Evolutionary conservation across 2,888 invertebrate genomes (phyloP).

Genomic region (Archaeoteleia sp.): DNA sequence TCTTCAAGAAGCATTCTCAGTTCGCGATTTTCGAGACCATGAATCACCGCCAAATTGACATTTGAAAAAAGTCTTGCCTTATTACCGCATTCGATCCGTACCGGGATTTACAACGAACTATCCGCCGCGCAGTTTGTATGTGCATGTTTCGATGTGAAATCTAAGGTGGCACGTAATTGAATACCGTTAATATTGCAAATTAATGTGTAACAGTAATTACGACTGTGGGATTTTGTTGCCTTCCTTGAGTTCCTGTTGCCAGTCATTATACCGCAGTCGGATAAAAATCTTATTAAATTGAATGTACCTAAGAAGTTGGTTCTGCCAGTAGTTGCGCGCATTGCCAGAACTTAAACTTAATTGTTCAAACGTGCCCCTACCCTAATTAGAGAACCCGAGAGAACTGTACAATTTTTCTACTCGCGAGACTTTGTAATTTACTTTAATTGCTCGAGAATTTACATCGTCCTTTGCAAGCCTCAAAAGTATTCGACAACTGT

Average conservation of each 20-base stretch:
- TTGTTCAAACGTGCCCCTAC: no score
- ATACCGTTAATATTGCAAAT: conserved; percentile 63
- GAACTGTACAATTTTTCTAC: no score
- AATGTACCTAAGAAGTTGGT: conserved; percentile 11
- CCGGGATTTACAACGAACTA: conserved; percentile 53
- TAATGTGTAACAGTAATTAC: conserved; percentile 56
- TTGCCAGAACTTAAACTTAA: no score
- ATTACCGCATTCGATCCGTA: conserved; percentile 4
- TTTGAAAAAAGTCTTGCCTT: background rate
- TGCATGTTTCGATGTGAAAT: conserved; percentile 57
- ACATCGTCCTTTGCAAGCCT: no score
- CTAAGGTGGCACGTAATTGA: conserved; percentile 55
- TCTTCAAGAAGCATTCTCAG: conserved; percentile 13
- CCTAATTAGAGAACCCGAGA: no score
- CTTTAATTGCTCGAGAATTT: no score
- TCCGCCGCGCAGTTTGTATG: conserved; percentile 55
- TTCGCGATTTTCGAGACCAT: background rate
- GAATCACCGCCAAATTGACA: background rate
- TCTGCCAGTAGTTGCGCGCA: no score
- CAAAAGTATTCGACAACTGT: no score
- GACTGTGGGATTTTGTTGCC: conserved; percentile 48
- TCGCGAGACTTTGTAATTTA: no score
- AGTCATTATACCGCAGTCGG: conserved; percentile 29
- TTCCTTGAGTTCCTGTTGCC: conserved; percentile 40
- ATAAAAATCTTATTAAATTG: conserved; percentile 35